Base-by-base conservation (phyloP, 2,113 vertebrate species). In the Mionectes macconnelli region DNA sequence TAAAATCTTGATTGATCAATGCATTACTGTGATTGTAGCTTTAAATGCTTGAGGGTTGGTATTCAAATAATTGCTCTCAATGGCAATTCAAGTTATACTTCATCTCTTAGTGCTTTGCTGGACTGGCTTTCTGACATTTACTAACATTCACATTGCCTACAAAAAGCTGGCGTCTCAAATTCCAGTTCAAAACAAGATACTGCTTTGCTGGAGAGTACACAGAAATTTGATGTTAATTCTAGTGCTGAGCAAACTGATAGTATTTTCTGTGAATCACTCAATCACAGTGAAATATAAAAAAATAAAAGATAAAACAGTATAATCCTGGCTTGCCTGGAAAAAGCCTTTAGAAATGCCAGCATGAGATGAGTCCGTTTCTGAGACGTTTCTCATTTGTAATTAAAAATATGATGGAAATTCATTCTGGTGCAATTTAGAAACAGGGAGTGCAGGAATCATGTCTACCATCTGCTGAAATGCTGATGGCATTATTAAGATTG, bases 351-450 rank as follows among this genome's bases (percentile, higher is more conserved):
- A 97, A 96, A 88, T 33, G 42, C 17, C 47, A 21, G 11, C 28
- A 50, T 35, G 72, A 49, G 68, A 75, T 27, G 94, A 83, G 40
- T 42, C 37, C 69, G 14, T 68, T 95, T 72, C 53, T 57, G 83
- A 39, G 28, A 33, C 14, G 67, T 90, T 96, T 95, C 68, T 70
- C 25, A 47, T 93, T 91, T 84, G 90, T 93, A 96, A 91, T 92
- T 96, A 84, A 97, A 96, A 96, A 84, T 84, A 79, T 70, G 63
- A 84, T 84, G 50, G 80, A 95, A 95, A 84, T 59, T 69, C 62
- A 39, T 92, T 67, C 40, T 84, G 68, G 22, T 78, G 55, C 77
- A 93, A 37, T 93, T 97, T 82, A 85, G 42, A 93, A 67, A 20
- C 52, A 70, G 44, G 39, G 79, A 94, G 60, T 87, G 37, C 49